Base-by-base conservation (phyloP, 2,113 vertebrate genomes). In the Phoenicopterus ruber region DNA sequence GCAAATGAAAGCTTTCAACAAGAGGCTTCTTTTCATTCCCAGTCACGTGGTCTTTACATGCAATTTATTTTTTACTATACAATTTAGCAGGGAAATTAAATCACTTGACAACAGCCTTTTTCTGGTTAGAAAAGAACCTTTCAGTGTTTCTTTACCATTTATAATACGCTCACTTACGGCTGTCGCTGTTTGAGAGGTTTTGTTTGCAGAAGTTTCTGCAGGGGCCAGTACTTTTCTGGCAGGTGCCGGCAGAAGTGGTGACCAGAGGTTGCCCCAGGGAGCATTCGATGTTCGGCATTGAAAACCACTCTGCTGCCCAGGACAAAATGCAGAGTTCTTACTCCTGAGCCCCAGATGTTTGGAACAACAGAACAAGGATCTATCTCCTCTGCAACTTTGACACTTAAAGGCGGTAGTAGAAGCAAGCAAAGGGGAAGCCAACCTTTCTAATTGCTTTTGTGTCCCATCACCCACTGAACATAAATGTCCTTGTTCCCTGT, bases 1-100 rank as follows among this genome's bases (percentile, higher is more conserved):
- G 85, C 94, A 96, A 94, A 95, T n/a, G 65, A 74, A 94, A 84
- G 82, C 86, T 93, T 95, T 95, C 80, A 82, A 11, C 5, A 0
- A 73, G 90, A 94, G 69, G 31, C 74, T 76, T 71, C 73, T 73
- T 86, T 58, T 88, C 7, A 0, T 92, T 77, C 31, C 71, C 38
- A 28, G 69, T 81, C 94, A 95, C 10, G 4, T 93, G 92, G 25
- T 83, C 67, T 93, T 93, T 70, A 88, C 55, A 40, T 83, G 71
- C 49, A 62, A 88, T 91, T 95, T 85, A 58, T 82, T 92, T 94
- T 86, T 91, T 77, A 84, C 78, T 84, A 47, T 72, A 77, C 29
- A 42, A 18, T 91, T 80, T 96, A 90, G 32, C 42, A 62, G 72
- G 40, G 66, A 89, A 95, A 93, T 91, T 44, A 88, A 96, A 84